A percentile compares a stretch with the other conserved stretches of the same genome.
phyloP scores from a whole-genome alignment of 2,888 invertebrate genomes.

The Lochmaea crataegi region DNA sequence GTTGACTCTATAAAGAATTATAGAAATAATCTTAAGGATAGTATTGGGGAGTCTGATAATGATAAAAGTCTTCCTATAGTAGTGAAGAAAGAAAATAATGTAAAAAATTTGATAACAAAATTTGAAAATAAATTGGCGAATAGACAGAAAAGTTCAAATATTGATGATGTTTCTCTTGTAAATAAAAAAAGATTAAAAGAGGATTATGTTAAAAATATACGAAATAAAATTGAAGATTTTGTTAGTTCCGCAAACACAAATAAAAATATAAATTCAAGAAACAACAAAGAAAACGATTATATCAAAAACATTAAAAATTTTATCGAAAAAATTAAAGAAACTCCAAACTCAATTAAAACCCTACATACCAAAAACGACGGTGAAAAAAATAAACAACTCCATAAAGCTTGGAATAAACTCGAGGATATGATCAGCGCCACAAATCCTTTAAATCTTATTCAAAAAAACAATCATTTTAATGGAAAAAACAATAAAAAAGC shows the following conservation, averaged over 20 bases:
- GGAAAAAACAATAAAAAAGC: neutral
- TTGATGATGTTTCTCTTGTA: neutral
- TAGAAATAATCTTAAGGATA: neutral
- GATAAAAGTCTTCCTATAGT: neutral
- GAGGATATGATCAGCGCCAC: neutral
- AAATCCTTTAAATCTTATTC: neutral
- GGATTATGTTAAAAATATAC: neutral
- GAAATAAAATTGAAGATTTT: neutral
- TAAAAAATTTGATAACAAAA: neutral
- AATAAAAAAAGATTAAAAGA: neutral
- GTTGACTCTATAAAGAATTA: neutral
- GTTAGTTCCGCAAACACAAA: neutral
- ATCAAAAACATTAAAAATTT: neutral
- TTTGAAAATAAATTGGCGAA: neutral
- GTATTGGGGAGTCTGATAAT: neutral
- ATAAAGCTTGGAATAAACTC: slow-evolving; percentile 15
- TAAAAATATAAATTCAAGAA: neutral
- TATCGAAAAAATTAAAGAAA: neutral
- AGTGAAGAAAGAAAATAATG: neutral
- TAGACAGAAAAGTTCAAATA: neutral
- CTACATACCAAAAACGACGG: neutral
- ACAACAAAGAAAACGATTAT: neutral
- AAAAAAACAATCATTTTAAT: neutral
- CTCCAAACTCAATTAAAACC: neutral
- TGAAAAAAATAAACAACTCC: slow-evolving; percentile 1